Evolutionary conservation across 2,797 vertebrate species (phyloP).

Genomic region (Trichosurus vulpecula): DNA sequence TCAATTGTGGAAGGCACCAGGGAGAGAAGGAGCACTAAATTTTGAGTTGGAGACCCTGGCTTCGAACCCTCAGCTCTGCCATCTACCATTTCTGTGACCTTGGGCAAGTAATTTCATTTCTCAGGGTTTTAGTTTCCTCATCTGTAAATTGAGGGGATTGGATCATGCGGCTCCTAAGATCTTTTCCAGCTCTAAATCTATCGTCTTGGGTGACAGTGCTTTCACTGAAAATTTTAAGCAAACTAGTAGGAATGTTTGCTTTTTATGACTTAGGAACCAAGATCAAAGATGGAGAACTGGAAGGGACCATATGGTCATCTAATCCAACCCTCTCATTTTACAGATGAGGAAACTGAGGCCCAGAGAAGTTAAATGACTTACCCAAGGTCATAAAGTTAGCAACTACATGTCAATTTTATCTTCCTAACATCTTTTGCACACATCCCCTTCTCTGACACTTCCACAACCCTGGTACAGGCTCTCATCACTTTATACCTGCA

Average conservation of each 20-base stretch:
- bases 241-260: not conserved
- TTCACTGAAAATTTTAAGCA: not conserved
- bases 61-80: not conserved
- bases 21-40: not conserved
- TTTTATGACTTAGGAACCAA: not conserved
- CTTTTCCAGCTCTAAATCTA: not conserved
- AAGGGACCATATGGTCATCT: not conserved
- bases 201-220: not conserved
- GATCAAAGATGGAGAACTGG: too few relatives aligned
- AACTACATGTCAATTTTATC: not conserved
- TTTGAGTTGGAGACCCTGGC: not conserved
- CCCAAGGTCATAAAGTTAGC: not conserved
- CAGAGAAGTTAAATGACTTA: not conserved
- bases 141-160: not conserved
- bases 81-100: not conserved
- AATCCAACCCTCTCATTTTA: not conserved
- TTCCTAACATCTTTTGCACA: not conserved
- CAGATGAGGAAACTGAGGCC: not conserved
- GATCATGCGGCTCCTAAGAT: not conserved
- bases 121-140: not conserved
- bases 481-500: not conserved
- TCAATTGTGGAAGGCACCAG: not conserved
- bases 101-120: not conserved
- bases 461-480: not conserved
- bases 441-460: not conserved